Base-by-base conservation (phyloP, 2,113 vertebrate species). In the Clupea harengus region DNA sequence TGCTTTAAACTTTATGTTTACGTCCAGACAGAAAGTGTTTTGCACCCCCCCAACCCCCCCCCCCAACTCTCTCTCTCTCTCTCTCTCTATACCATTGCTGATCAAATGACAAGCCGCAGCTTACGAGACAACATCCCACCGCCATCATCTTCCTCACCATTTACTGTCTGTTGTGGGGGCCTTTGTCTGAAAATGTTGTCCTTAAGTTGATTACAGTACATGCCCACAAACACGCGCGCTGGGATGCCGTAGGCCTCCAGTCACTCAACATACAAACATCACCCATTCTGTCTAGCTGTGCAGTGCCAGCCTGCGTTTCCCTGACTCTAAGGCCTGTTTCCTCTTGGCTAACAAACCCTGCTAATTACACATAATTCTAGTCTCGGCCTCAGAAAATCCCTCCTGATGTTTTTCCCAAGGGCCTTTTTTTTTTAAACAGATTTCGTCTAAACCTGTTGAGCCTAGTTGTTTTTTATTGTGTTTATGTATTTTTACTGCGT, bases 361-460 rank as follows among this genome's bases (percentile, higher is more conserved):
- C 83, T 92, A 93, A 94, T 95, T 95, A 78, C 28, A 32, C 72
- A 78, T 78, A 78, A 94, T 85, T 87, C 88, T 7, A 75, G 46
- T 52, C 82, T 80, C 60, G 85, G 57, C 82, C 50, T 86, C 82
- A 85, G 46, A 60, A 39, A 72, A 60, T 84, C 85, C 72, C 81
- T 60, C 52, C 82, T 9, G 72, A 39, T 78, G 39, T 78, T 39
- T 13, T 78, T 39, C 39, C 28, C 15, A 13, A 15, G 10, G 25
- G 28, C 10, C 6, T 54, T 45, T 46, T 80, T 45, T 85, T 39
- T 50, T n/a, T n/a, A n/a, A 20, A 81, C 20, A 32, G 28, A 45
- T 83, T 86, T 52, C 52, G 81, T 83, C 47, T 49, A 81, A 78
- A 49, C 80, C 47, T 46, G 25, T 78, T 52, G 28, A 82, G 52